Conservation (phyloP, 2,888 invertebrate genomes). For the Rapana venosa region DNA sequence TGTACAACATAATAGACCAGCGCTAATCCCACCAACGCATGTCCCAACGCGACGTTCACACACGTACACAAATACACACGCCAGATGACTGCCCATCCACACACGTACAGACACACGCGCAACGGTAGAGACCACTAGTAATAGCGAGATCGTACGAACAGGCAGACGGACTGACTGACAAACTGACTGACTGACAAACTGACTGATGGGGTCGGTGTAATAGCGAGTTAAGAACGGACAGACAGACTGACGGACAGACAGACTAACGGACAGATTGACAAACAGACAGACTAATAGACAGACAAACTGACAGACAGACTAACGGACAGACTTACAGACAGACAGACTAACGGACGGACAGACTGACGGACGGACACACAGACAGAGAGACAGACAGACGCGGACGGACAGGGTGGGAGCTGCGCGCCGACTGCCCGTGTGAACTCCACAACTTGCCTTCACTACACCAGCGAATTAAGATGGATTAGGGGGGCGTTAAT, state of each 20-base stretch:
- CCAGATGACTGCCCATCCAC: too few relatives aligned
- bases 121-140: background rate
- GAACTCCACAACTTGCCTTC: background rate
- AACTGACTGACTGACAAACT: too few relatives aligned
- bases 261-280: too few relatives aligned
- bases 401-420: background rate
- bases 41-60: background rate
- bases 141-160: background rate
- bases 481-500: background rate
- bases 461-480: background rate
- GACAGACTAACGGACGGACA: too few relatives aligned
- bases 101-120: slow-evolving; percentile 8
- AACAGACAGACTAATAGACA: background rate
- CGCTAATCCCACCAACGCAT: background rate
- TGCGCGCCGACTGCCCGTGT: background rate
- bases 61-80: background rate
- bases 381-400: background rate
- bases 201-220: too few relatives aligned
- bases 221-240: too few relatives aligned
- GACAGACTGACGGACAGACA: too few relatives aligned
- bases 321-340: too few relatives aligned
- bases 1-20: background rate
- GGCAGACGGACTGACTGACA: too few relatives aligned
- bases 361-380: too few relatives aligned
- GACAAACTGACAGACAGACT: too few relatives aligned